Conservation (phyloP, 2,888 invertebrate species). For the Tinea trinotella region DNA sequence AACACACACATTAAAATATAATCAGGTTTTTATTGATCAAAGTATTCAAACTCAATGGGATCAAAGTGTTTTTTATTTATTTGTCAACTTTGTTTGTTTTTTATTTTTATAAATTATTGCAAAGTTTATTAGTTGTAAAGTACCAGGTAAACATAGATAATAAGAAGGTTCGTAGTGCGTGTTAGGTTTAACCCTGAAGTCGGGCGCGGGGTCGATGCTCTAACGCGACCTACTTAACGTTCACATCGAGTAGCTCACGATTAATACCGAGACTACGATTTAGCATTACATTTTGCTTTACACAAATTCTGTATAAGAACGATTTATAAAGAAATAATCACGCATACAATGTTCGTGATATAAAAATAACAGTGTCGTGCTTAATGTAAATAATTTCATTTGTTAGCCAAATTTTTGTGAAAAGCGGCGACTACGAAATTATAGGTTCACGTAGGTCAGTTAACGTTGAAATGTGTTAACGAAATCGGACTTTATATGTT, state of each 20-base stretch:
- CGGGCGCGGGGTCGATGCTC: constrained; percentile 62
- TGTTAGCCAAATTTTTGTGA: background rate
- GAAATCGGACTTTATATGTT: too few relatives aligned
- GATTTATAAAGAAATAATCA: background rate
- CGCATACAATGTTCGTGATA: background rate
- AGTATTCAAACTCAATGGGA: too few relatives aligned
- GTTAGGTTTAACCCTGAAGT: constrained; percentile 56
- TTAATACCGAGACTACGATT: background rate
- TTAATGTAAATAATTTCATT: background rate
- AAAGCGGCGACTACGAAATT: background rate
- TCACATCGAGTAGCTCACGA: constrained; percentile 33
- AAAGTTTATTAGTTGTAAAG: constrained; percentile 6
- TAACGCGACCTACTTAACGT: constrained; percentile 58
- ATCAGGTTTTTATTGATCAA: too few relatives aligned
- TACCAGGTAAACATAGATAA: constrained; percentile 8
- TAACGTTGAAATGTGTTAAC: background rate
- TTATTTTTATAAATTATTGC: background rate
- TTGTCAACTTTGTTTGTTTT: background rate
- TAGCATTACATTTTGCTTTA: constrained; percentile 25
- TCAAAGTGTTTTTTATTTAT: too few relatives aligned
- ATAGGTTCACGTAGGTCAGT: constrained; percentile 8
- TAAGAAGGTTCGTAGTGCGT: constrained; percentile 9
- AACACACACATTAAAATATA: too few relatives aligned
- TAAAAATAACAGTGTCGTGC: background rate
- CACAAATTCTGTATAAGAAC: background rate